Percentiles rank a stretch among this genome's conserved stretches.
Evolutionary conservation across 2,797 vertebrate genomes (phyloP).

Genomic region (Tangara arthus): DNA sequence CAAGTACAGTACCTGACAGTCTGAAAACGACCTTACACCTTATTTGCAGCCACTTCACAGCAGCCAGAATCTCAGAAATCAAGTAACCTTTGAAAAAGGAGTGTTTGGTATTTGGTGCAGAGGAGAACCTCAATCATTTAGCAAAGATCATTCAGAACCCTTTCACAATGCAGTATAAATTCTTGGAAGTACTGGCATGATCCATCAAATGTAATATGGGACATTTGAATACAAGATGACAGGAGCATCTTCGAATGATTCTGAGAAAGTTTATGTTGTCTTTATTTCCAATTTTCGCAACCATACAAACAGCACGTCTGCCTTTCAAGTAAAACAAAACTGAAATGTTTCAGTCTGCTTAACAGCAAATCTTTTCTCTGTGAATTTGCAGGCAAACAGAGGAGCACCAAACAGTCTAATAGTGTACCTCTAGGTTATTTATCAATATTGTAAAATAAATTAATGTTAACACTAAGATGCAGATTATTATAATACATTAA

Average conservation of each 20-base stretch:
- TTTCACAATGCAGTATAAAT: not conserved
- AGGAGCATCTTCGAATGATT: not conserved
- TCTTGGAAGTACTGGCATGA: not conserved
- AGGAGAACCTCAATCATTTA: not conserved
- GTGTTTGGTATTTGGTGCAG: not conserved
- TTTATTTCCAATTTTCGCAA: not conserved
- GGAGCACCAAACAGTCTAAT: constrained; percentile 8
- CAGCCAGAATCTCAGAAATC: not conserved
- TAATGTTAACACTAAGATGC: constrained; percentile 42
- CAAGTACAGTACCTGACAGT: not conserved
- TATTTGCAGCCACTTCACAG: not conserved
- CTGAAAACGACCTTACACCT: constrained; percentile 11
- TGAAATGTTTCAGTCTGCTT: not conserved
- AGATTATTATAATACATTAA: constrained; percentile 59
- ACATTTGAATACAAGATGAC: not conserved
- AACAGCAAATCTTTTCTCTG: not conserved
- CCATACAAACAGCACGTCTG: not conserved
- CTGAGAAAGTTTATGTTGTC: not conserved
- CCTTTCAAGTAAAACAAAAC: not conserved
- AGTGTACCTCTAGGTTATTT: constrained; percentile 23
- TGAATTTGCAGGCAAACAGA: not conserved
- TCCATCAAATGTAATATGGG: not conserved
- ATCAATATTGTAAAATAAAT: constrained; percentile 38
- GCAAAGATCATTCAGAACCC: not conserved
- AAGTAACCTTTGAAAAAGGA: constrained; percentile 11